Base-by-base conservation (phyloP, 2,888 invertebrate species). In the Chrysodeixis includens region DNA sequence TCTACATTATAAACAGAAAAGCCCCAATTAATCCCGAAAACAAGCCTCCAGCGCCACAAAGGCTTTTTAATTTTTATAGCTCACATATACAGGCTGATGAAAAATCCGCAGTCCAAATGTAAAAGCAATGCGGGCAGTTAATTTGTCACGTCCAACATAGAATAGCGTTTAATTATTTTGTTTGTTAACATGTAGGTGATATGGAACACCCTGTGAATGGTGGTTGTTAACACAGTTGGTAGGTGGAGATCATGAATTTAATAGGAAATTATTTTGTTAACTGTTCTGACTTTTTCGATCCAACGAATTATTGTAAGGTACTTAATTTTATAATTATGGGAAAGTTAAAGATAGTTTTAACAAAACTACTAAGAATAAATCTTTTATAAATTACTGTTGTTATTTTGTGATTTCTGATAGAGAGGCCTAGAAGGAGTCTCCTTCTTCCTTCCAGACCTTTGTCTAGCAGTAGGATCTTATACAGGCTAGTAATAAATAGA, bases 131-230 rank as follows among this genome's bases (percentile, higher is more conserved):
- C 20, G 14, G 59, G 32, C 40, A 55, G 30, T 62, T 67, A 66
- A 71, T 71, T 67, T 67, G 53, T 30, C 62, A 58, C 58, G 68
- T 53, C 20, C 7, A 14, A 44, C 62, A 53, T 53, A 59, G 46
- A 66, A 72, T 57, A 26, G 59, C 10, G 16, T 40, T 67, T 62
- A 49, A 73, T 59, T 73, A 56, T 44, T 56, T 58, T 62, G 52
- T 73, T 67, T 65, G 58, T 62, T 1, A 10, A 56, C 44, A 46
- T 16, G 58, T 26, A 56, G 59, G 66, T 56, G 53, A 59, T 62
- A 30, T 53, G 52, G 12, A 67, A 52, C 20, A 66, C 1, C 16
- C 46, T 46, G 26, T 60, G 9, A 20, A 22, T 51, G 18, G 12
- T 46, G 26, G 1, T 12, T 8, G 26, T 54, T 16, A 53, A n/a